Evolutionary conservation across 1,140 invertebrate species (phyloP), one percentile per base, ranked within the genome.

Genomic region (Trachelipus rathkii): DNA sequence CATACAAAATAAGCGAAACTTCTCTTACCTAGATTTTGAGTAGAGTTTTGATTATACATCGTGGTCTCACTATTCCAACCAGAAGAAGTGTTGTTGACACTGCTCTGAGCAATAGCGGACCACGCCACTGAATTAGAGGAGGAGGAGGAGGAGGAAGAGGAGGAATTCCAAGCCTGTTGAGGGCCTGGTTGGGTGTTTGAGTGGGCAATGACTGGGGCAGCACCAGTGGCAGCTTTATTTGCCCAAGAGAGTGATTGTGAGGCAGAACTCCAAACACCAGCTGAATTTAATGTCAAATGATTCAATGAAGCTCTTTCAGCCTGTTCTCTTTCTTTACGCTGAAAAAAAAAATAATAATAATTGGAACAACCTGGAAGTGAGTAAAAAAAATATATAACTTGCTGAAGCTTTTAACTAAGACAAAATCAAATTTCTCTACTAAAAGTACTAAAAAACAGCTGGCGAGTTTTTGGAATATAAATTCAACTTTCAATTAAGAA

Each of bases 161-260:
- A 33, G 33, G 33, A 33, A 33, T 33, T 33, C 50, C 46, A 44
- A 15, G 53, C 44, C 24, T 53, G 33, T 74, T 46, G 76, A 13
- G 19, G 15, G 11, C 21, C 46, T 33, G 33, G 33, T 23, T 72
- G 46, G 19, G 46, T 70, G 11, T 78, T 69, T 33, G 70, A 44
- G 76, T 71, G n/a, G 53, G 70, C 50, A 15, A 72, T 74, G 4
- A 71, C 21, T 11, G 74, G 19, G 24, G 71, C 74, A 66, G 71
- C 74, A 19, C 72, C 77, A 24, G 79, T 78, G 50, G 50, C 11
- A 23, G 81, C 76, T 33, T 75, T 74, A 72, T 53, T 82, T 4
- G 87, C 84, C 89, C 89, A 90, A 33, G 86, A 87, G 10, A 90
- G 81, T 71, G 85, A 87, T 72, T 89, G 87, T 10, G 87, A 86